Evolutionary conservation across 2,888 invertebrate genomes (phyloP), one percentile per base, ranked within the genome.

Genomic region (Luperina testacea): DNA sequence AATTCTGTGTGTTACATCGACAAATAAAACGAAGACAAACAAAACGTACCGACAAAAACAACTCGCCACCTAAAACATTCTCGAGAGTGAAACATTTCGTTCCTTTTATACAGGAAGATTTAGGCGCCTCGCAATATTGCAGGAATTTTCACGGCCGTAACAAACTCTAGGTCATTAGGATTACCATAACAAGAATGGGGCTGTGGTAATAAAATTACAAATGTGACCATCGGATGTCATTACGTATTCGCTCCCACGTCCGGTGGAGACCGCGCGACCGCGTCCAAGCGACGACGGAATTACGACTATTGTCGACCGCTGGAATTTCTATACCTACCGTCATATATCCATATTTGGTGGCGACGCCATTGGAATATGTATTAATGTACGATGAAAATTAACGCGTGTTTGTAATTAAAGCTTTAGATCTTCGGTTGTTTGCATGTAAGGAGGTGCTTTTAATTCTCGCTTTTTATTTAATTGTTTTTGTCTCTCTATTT

Each of bases 131-230:
- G 61, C 83, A 85, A 85, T 85, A 81, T 82, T 82, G 87, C 80
- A 72, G 59, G 65, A 75, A 79, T 83, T 84, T 85, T 87, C 84
- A 80, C 75, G 75, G 68, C 79, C 71, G 65, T 85, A 88, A 90
- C 90, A 89, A 92, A 90, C 90, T 90, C 86, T 84, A 80, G 85
- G 91, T 90, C 90, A 92, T 93, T 91, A 91, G 87, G 90, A 94
- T 94, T 93, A 93, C 89, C 92, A 94, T 93, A 93, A 93, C 92
- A 93, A 93, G 92, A 92, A 94, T 91, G 89, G 92, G 88, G 87
- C 90, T 90, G 89, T 76, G 91, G 94, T 93, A 94, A 94, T 94
- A 94, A 93, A 94, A 94, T 94, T 94, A 94, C 94, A 92, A 94
- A 94, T 94, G 94, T 93, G 94, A 90, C 89, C 92, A 92, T 94